phyloP scores from a whole-genome alignment of 2,113 vertebrate genomes.

The Taxidea taxus region DNA sequence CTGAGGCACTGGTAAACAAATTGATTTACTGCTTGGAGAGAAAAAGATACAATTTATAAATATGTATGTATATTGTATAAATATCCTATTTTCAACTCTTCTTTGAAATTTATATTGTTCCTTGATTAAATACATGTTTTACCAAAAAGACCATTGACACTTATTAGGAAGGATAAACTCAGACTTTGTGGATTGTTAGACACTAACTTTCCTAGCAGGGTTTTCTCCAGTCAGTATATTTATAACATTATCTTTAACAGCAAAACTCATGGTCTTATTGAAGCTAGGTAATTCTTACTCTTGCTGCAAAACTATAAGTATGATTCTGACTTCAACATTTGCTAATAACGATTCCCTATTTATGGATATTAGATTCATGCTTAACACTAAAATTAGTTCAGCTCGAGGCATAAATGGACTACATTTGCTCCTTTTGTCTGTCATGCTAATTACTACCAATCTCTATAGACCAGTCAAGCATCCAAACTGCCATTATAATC shows the following conservation, averaged over 20 bases:
- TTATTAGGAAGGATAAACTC: not conserved
- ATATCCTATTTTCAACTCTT: not conserved
- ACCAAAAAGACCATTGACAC: not conserved
- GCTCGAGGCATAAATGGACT: constrained; percentile 12
- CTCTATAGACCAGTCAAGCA: constrained; percentile 28
- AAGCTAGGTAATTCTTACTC: not conserved
- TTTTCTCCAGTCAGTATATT: not conserved
- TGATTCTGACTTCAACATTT: constrained; percentile 35
- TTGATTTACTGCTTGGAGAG: not conserved
- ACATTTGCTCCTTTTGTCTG: constrained; percentile 45
- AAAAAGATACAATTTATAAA: not conserved
- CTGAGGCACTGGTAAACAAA: not conserved
- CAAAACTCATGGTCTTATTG: not conserved
- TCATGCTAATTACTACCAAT: constrained; percentile 48
- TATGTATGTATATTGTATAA: not conserved
- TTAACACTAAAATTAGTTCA: constrained; percentile 62
- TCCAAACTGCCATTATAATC: constrained; percentile 17
- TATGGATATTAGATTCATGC: constrained; percentile 62
- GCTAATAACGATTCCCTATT: constrained; percentile 35
- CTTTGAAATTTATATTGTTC: not conserved
- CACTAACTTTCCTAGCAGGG: not conserved
- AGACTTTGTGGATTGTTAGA: not conserved
- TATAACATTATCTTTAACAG: not conserved
- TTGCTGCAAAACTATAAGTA: not conserved
- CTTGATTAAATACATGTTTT: not conserved